Evolutionary conservation across 2,797 vertebrate genomes (phyloP), one percentile per base, ranked within the genome.

Genomic region (Hippoglossus hippoglossus): DNA sequence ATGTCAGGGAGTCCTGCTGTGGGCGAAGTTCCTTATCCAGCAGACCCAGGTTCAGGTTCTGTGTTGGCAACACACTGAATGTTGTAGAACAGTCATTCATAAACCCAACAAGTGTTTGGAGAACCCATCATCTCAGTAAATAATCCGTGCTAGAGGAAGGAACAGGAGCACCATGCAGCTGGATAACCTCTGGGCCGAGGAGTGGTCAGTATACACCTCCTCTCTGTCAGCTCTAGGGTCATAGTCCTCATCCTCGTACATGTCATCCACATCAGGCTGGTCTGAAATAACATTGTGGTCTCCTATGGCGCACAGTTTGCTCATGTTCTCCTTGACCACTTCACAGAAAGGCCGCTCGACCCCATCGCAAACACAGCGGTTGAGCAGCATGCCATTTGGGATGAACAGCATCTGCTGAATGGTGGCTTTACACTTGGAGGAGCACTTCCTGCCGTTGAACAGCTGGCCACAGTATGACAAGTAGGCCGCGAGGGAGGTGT

Each of bases 241-340:
- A 10, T 94, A 91, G 51, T 95, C 88, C 44, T 95, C 94, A 6
- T 95, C 93, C 71, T 94, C 92, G 0, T 95, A 94, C 0, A 69
- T 9, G 31, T 94, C 90, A 10, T 95, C 94, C 13, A 51, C 61
- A 0, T 91, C 87, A 1, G 92, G 84, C 58, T 90, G 92, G 69
- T 93, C 91, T 13, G 85, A 68, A 12, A 85, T 63, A 0, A 86
- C 79, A 5, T 68, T 69, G 62, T 85, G 87, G 60, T 93, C 93
- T n/a, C 91, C 93, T 0, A 94, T 86, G 28, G 86, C 73, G 71
- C 95, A 96, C 1, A 96, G 94, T 31, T 89, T 91, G 58, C 87
- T 91, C 94, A 96, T 95, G 90, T 95, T 95, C 68, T 94, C 94
- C 79, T 96, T 95, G 56, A 96, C 94, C 84, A 94, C 93, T 65